Evolutionary conservation across 2,113 vertebrate genomes (phyloP).

Genomic region (Xenus cinereus): DNA sequence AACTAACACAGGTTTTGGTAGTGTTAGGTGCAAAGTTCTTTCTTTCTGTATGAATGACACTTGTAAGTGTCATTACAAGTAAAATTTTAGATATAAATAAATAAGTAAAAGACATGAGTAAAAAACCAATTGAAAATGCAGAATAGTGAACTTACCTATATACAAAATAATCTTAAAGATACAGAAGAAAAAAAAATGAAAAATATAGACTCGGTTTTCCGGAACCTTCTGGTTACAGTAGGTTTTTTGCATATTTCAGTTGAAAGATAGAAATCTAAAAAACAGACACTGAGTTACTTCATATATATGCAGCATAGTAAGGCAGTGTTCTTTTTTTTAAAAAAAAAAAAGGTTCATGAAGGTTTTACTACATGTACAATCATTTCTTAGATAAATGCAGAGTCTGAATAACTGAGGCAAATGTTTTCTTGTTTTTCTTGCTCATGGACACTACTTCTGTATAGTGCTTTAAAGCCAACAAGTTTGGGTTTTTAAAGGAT

Average conservation of each 20-base stretch:
- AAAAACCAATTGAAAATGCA: background rate
- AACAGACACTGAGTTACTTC: background rate
- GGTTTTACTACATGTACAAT: background rate
- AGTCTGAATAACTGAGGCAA: background rate
- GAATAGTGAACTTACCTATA: background rate
- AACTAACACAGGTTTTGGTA: background rate
- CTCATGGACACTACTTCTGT: background rate
- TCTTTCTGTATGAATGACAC: background rate
- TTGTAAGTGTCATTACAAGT: background rate
- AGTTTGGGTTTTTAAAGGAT: background rate
- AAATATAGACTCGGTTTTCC: background rate
- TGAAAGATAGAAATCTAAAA: background rate
- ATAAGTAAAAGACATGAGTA: background rate
- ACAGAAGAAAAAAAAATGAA: background rate
- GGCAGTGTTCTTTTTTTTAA: background rate
- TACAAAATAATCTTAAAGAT: background rate
- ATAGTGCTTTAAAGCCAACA: background rate
- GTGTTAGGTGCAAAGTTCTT: background rate
- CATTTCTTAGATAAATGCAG: background rate
- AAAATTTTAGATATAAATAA: background rate
- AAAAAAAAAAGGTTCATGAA: background rate
- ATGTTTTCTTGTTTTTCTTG: background rate
- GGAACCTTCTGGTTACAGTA: background rate
- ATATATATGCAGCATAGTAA: background rate
- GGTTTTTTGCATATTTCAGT: background rate